Conservation (phyloP, 1,140 invertebrate species). For the Eumeta japonica region DNA sequence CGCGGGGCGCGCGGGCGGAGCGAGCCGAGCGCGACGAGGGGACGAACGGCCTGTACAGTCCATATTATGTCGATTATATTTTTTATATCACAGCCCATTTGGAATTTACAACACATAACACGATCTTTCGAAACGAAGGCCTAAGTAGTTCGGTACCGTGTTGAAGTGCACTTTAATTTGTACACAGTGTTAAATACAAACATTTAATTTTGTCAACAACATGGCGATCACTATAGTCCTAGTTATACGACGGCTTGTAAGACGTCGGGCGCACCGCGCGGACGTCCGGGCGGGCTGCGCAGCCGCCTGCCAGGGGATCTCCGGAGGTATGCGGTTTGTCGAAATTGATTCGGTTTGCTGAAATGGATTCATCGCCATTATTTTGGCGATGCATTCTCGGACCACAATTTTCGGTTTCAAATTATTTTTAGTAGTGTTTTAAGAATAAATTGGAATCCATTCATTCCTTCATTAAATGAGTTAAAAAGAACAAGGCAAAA, state of each 20-base stretch:
- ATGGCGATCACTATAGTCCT: slow-evolving; percentile 20
- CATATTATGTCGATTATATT: slow-evolving; percentile 63
- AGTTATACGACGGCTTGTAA: slow-evolving; percentile 33
- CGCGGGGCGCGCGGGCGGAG: not conserved
- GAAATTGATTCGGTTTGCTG: too few species aligned
- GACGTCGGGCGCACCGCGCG: slow-evolving; percentile 28
- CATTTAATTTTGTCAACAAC: slow-evolving; percentile 45
- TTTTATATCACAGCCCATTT: slow-evolving; percentile 71
- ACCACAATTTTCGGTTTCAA: too few species aligned
- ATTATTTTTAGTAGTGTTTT: too few species aligned
- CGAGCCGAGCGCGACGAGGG: slow-evolving; percentile 24
- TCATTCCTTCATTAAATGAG: too few species aligned
- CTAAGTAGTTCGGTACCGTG: slow-evolving; percentile 37
- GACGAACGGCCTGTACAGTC: slow-evolving; percentile 66
- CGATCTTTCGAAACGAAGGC: slow-evolving; percentile 46
- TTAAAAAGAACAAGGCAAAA: too few species aligned
- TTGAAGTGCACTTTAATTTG: slow-evolving; percentile 56
- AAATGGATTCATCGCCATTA: too few species aligned
- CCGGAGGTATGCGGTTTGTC: too few species aligned
- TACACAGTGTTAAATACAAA: slow-evolving; percentile 53
- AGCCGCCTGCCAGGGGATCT: not conserved
- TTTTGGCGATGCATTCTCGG: too few species aligned
- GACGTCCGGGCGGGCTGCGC: not conserved
- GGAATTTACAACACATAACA: slow-evolving; percentile 62
- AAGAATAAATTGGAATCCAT: too few species aligned